phyloP scores from a whole-genome alignment of 2,113 vertebrate genomes.

The Gulo gulo region DNA sequence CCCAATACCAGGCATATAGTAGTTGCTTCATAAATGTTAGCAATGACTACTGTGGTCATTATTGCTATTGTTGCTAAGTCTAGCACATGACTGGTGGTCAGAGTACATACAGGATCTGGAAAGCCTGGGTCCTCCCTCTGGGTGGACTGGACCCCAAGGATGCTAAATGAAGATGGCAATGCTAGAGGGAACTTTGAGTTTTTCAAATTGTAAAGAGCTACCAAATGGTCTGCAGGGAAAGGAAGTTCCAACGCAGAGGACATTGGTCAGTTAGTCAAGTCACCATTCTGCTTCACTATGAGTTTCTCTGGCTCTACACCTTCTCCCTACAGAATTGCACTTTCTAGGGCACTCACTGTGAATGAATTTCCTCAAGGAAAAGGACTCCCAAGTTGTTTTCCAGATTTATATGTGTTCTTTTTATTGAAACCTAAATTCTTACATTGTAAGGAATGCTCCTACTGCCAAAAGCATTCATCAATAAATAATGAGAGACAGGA shows the following conservation, averaged over 20 bases:
- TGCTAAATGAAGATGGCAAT: background rate
- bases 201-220: background rate
- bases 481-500: constrained; percentile 40
- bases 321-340: background rate
- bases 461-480: constrained; percentile 22
- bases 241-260: background rate
- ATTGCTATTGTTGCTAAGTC: background rate
- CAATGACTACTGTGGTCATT: background rate
- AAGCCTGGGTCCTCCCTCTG: background rate
- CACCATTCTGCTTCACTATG: background rate
- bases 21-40: background rate
- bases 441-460: constrained; percentile 23
- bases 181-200: background rate
- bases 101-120: background rate
- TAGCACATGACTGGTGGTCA: background rate
- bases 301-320: background rate
- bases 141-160: background rate
- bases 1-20: background rate
- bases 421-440: constrained; percentile 44
- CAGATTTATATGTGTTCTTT: background rate
- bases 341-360: background rate
- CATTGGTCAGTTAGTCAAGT: background rate
- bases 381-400: constrained; percentile 12
- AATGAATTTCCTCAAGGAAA: constrained; percentile 14
- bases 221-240: background rate